Evolutionary conservation across 37 sponge, comb jelly and placozoan species (phyloP).

Genomic region (Spongia lamella): DNA sequence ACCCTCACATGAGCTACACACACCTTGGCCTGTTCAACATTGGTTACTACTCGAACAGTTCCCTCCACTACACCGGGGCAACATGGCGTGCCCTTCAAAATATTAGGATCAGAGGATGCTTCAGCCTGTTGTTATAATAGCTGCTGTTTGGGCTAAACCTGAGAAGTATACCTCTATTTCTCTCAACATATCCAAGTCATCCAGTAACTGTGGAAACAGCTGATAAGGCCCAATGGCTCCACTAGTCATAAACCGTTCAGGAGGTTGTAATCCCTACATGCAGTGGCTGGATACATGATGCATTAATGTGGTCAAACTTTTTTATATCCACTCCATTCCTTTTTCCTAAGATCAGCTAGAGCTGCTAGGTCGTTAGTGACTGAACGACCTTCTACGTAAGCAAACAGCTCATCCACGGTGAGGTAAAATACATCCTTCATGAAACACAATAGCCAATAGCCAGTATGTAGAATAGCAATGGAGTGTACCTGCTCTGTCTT

Average conservation of each 20-base stretch:
- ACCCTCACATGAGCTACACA: background rate
- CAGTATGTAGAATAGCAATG: too few relatives aligned
- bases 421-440: conserved; percentile 86
- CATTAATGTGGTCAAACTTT: conserved; percentile 25
- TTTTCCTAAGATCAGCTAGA: conserved; percentile 71
- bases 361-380: conserved; percentile 74
- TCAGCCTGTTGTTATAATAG: conserved; percentile 38
- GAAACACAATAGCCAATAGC: background rate
- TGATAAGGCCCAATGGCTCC: conserved; percentile 67
- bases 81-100: conserved; percentile 72
- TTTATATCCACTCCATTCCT: conserved; percentile 68
- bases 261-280: conserved; percentile 74
- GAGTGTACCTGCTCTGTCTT: conserved; percentile 46
- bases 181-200: conserved; percentile 78
- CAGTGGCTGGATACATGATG: background rate
- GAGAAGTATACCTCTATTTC: conserved; percentile 34
- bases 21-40: conserved; percentile 68
- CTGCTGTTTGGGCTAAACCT: too few relatives aligned
- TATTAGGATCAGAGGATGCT: conserved; percentile 76
- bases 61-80: conserved; percentile 87
- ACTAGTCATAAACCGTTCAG: conserved; percentile 76
- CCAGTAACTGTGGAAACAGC: conserved; percentile 65
- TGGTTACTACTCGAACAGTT: conserved; percentile 64
- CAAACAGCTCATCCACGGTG: conserved; percentile 73
- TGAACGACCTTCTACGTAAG: conserved; percentile 73